Evolutionary conservation across 1,140 invertebrate species (phyloP).

Genomic region (Coelopa frigida): DNA sequence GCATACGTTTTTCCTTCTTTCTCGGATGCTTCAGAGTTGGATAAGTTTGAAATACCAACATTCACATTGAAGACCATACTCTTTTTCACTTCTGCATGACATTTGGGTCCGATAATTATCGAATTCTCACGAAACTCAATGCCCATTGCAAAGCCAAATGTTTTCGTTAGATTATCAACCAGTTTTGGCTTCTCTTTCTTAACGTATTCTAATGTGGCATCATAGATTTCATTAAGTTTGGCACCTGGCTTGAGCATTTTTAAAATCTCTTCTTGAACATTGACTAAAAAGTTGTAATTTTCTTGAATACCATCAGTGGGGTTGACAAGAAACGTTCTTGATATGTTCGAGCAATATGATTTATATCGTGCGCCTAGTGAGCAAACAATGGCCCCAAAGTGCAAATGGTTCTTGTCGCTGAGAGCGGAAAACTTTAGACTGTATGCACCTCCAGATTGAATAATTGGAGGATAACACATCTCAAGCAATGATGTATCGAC

Average conservation of each 20-base stretch:
- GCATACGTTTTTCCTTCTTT: constrained; percentile 87
- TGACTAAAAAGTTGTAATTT: constrained; percentile 89
- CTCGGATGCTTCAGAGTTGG: constrained; percentile 75
- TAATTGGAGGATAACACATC: constrained; percentile 97
- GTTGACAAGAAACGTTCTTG: constrained; percentile 94
- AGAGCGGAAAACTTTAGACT: constrained; percentile 92
- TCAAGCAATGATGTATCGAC: constrained; percentile 84
- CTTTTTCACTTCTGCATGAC: constrained; percentile 70
- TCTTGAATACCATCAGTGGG: constrained; percentile 74
- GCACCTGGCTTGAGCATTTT: constrained; percentile 75
- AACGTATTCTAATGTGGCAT: constrained; percentile 71
- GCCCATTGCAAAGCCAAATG: constrained; percentile 93
- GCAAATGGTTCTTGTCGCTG: constrained; percentile 88
- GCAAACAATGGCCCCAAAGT: constrained; percentile 96
- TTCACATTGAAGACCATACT: constrained; percentile 97
- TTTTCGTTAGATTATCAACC: constrained; percentile 89
- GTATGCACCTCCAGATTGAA: constrained; percentile 97
- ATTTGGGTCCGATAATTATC: constrained; percentile 87
- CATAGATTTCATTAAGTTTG: constrained; percentile 85
- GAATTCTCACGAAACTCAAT: constrained; percentile 97
- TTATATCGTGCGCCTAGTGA: constrained; percentile 92
- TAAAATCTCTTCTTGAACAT: constrained; percentile 86
- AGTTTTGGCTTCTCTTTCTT: constrained; percentile 83
- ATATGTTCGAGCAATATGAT: constrained; percentile 97
- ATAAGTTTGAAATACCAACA: constrained; percentile 84